Evolutionary conservation across 2,113 vertebrate species (phyloP), one percentile per base, ranked within the genome.

Genomic region (Notarius quadriscutis): DNA sequence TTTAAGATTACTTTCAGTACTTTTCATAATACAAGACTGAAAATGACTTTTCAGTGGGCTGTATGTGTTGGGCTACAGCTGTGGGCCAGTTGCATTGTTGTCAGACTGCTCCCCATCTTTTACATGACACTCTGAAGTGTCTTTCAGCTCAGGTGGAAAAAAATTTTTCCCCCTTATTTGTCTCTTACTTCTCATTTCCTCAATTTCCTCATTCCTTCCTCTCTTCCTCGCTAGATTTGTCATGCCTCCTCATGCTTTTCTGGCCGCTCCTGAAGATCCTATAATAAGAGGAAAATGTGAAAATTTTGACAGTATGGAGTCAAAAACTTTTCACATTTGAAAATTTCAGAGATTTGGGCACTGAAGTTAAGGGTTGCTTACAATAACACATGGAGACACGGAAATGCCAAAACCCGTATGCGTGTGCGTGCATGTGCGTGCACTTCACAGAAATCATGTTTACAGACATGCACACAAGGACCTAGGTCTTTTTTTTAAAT

Each of bases 131-230:
- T 67, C 30, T 57, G 53, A 22, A 71, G 78, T 57, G 53, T 71
- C 85, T 85, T 25, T 41, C 27, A 58, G 22, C 62, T 67, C 74
- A 51, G 50, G 74, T 62, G 41, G 41, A 60, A 79, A 48, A 53
- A 5, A 9, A 50, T 78, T 62, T 51, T 25, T 15, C 41, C 7
- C 48, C 48, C 27, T 5, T n/a, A 81, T 86, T 80, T 81, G 62
- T 71, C 77, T 86, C 75, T 63, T 67, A 53, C 75, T 53, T 67
- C 27, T 69, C 81, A 65, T 58, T 78, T 79, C 72, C 72, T 65
- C 48, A 57, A 55, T 71, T 67, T 71, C 85, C 30, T 67, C 30
- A 48, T 51, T 69, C 53, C 60, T 20, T 22, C 27, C 60, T 79
- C 8, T 57, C 12, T 48, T 80, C 7, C 11, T 69, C 11, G 10